Evolutionary conservation across 2,113 vertebrate species (phyloP), one percentile per base, ranked within the genome.

Genomic region (Vulpes lagopus): DNA sequence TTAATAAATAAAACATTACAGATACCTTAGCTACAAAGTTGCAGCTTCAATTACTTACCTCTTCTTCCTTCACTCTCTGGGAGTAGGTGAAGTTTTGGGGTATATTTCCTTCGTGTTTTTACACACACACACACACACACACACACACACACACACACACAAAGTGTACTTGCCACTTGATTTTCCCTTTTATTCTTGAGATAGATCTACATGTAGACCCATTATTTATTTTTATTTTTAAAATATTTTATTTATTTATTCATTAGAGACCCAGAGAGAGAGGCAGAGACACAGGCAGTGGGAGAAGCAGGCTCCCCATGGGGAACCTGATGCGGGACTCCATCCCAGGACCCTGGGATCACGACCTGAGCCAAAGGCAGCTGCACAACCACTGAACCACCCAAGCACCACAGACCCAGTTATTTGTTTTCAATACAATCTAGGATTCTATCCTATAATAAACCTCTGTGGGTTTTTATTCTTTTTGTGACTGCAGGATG

Each of bases 171-270:
- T 60, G 16, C 15, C 35, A 67, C 12, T 84, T 88, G 74, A 76
- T 91, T 96, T 82, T 84, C 78, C 69, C 73, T 59, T 53, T 89
- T 65, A 23, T 80, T 65, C 79, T 79, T 92, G 67, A 92, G 74
- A 76, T 92, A 73, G 64, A 90, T 84, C 19, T 49, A 91, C 30
- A 64, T 19, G 43, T 35, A 88, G 57, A 19, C 23, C 38, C 62
- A 74, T 35, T 57, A 86, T 32, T 67, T 25, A 82, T 92, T 92
- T 96, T 82, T 43, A 43, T 43, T 43, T 43, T 43, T 43, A 43
- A 43, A 43, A 43, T 43, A 43, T 43, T 43, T 43, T 43, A 43
- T 43, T 43, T 43, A 43, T 43, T 43, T 43, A 43, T 43, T 43
- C 43, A 43, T 43, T 43, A 43, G 43, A 43, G 43, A 43, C 43